Evolutionary conservation across 2,797 vertebrate species (phyloP).

Genomic region (Anableps anableps): DNA sequence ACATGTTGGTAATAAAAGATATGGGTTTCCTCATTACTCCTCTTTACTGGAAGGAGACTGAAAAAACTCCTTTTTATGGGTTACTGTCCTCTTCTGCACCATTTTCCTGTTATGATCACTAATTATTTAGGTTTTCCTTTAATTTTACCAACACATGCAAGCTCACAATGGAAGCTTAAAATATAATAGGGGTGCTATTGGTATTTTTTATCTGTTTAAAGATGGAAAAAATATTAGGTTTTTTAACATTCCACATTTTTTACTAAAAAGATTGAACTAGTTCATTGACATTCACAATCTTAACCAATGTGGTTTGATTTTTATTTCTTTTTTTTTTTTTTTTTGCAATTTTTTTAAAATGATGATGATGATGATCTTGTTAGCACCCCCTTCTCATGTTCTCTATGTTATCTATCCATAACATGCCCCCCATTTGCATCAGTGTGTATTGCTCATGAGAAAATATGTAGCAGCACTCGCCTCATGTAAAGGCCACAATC

Average conservation of each 20-base stretch:
- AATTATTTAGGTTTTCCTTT: background rate
- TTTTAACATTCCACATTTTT: background rate
- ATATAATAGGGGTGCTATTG: background rate
- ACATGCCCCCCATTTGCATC: too few relatives aligned
- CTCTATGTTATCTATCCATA: too few relatives aligned
- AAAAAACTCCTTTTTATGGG: background rate
- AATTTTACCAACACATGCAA: background rate
- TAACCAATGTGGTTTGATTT: background rate
- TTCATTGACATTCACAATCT: background rate
- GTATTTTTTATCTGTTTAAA: background rate
- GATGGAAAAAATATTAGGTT: background rate
- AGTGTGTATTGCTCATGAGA: too few relatives aligned
- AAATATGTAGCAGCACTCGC: too few relatives aligned
- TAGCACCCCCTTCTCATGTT: too few relatives aligned
- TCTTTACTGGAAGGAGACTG: background rate
- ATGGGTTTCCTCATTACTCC: background rate
- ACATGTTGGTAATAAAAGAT: background rate
- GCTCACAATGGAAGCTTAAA: background rate
- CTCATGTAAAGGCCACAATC: too few relatives aligned
- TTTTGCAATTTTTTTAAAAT: too few relatives aligned
- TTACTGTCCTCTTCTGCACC: background rate
- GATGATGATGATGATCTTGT: background rate
- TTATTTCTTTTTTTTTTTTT: background rate
- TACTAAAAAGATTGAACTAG: background rate
- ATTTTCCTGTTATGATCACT: background rate